Evolutionary conservation across 2,113 vertebrate species (phyloP).

Genomic region (Phyllostomus hastatus): DNA sequence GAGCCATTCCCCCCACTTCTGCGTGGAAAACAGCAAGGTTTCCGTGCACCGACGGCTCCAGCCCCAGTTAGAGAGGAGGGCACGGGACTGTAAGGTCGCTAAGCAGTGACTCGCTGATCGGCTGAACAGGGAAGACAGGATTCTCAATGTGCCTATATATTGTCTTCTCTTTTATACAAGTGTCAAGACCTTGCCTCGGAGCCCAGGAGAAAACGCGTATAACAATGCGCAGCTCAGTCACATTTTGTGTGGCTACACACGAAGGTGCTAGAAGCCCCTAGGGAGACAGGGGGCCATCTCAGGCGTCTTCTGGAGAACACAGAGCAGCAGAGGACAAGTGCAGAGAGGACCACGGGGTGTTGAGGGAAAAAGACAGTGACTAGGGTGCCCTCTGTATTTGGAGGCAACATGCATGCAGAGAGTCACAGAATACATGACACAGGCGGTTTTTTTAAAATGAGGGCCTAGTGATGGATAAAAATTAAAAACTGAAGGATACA

Average conservation of each 20-base stretch:
- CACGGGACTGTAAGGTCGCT: background rate
- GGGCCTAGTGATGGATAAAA: background rate
- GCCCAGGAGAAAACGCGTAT: background rate
- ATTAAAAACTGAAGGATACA: background rate
- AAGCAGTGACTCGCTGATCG: background rate
- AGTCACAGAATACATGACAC: background rate
- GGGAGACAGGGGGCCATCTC: background rate
- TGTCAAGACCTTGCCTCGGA: background rate
- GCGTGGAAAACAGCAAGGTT: background rate
- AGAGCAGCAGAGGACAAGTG: background rate
- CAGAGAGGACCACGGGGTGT: background rate
- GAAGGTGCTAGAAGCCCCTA: background rate
- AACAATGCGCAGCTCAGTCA: background rate
- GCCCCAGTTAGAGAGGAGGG: background rate
- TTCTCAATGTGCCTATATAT: background rate
- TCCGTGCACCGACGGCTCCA: accelerated
- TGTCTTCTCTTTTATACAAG: background rate
- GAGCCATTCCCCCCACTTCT: background rate
- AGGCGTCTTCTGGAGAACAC: background rate
- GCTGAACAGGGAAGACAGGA: background rate
- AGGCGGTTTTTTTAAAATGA: background rate
- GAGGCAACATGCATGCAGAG: background rate
- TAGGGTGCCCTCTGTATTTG: background rate
- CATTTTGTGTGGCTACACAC: background rate
- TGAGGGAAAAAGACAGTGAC: background rate